These are phyloP conservation scores for Drosophila robusta DNA, from an alignment of 2,888 invertebrate genomes.

Conservation along the genomic window DNA sequence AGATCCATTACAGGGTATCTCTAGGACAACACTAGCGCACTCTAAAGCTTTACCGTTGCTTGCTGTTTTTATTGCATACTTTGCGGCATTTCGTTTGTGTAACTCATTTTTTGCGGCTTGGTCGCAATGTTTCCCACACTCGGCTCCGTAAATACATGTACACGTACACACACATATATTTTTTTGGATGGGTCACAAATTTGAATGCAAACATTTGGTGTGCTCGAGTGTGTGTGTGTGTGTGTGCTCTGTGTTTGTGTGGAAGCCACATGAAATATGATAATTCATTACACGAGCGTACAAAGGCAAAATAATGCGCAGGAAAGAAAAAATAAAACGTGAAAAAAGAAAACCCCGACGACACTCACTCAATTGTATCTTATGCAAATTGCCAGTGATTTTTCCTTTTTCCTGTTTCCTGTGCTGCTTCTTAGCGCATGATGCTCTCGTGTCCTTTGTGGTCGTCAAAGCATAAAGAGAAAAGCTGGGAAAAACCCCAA, in stretches of 20 bases:
- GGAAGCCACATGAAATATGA: slow-evolving; percentile 76
- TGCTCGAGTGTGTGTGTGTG: slow-evolving; percentile 13
- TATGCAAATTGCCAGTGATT: slow-evolving; percentile 81
- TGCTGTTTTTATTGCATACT: slow-evolving; percentile 72
- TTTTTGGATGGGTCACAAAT: slow-evolving; percentile 59
- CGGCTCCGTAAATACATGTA: neutral
- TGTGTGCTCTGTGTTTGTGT: slow-evolving; percentile 24
- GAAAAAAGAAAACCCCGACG: slow-evolving; percentile 44
- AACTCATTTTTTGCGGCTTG: slow-evolving; percentile 59
- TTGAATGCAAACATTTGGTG: slow-evolving; percentile 68
- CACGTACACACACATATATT: neutral
- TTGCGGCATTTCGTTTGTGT: slow-evolving; percentile 72
- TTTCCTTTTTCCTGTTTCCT: slow-evolving; percentile 71
- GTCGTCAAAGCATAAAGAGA: slow-evolving; percentile 37
- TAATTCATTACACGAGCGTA: slow-evolving; percentile 76
- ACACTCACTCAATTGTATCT: slow-evolving; percentile 82
- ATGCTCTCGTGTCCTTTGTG: slow-evolving; percentile 36
- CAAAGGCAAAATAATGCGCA: slow-evolving; percentile 57
- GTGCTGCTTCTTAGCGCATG: slow-evolving; percentile 41
- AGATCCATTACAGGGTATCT: slow-evolving; percentile 20
- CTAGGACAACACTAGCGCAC: neutral
- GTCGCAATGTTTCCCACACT: slow-evolving; percentile 30
- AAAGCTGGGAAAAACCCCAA: slow-evolving; percentile 31
- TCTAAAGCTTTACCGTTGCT: slow-evolving; percentile 2
- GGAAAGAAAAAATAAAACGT: slow-evolving; percentile 52